Conservation (phyloP, 1,140 invertebrate species). For the Hermetia illucens region DNA sequence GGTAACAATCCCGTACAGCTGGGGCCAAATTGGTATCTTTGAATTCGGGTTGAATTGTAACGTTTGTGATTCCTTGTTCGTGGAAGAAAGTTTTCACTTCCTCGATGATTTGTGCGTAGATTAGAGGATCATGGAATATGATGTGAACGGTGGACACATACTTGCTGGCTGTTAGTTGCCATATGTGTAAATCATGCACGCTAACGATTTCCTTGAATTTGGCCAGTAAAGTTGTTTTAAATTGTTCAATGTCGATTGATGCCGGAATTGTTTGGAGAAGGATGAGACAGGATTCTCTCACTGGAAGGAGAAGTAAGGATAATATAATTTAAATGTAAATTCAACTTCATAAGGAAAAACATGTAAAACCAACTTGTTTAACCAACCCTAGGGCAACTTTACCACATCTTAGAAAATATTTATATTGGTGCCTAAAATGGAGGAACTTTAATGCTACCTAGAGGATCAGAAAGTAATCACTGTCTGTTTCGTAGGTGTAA, state of each 20-base stretch:
- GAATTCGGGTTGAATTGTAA: constrained; percentile 70
- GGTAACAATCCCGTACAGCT: no score
- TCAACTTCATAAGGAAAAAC: no score
- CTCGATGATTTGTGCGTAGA: constrained; percentile 37
- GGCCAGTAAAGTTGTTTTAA: constrained; percentile 45
- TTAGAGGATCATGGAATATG: constrained; percentile 47
- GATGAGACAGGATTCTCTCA: constrained; percentile 64
- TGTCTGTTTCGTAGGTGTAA: no score
- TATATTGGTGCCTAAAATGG: no score
- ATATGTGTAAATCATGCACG: constrained; percentile 70
- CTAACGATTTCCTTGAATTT: constrained; percentile 66
- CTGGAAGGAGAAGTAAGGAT: constrained; percentile 32
- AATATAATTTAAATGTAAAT: constrained; percentile 6
- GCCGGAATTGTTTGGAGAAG: constrained; percentile 68
- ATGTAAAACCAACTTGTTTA: no score
- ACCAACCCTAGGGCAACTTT: no score
- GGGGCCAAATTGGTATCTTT: constrained; percentile 27
- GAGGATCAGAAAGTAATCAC: no score
- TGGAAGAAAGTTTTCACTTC: constrained; percentile 52
- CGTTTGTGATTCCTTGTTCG: constrained; percentile 56
- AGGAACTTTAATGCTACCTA: no score
- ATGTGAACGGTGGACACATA: constrained; percentile 60
- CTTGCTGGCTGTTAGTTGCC: constrained; percentile 56
- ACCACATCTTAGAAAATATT: no score
- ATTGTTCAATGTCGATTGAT: constrained; percentile 54